Evolutionary conservation across 2,888 invertebrate genomes (phyloP), one percentile per base, ranked within the genome.

Genomic region (Beris chalybata): DNA sequence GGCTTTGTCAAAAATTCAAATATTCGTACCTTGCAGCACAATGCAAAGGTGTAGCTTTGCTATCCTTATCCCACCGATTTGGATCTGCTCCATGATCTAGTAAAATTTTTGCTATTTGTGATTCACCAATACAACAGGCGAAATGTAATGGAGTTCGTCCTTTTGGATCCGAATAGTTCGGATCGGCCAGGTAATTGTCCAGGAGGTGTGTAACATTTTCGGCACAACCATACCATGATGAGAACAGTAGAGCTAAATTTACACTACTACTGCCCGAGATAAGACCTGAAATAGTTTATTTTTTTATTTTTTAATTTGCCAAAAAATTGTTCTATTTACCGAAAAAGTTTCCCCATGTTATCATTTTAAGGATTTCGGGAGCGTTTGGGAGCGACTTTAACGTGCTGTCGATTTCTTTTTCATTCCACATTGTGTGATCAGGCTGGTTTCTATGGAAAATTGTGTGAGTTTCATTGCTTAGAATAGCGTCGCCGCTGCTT

Each of bases 91-190:
- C 88, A 63, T 85, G 78, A 63, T 87, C 85, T 44, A 95, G 77
- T 54, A 95, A 81, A 47, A 90, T 81, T 74, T 85, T 86, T 3
- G 89, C 84, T 69, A 91, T 90, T 69, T 88, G 87, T 48, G 86
- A 83, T 72, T 88, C 89, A 22, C 91, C 91, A 12, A 88, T 85
- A 77, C 89, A 87, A 67, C 92, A 89, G 57, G 93, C 91, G 71
- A 93, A 84, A 79, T 95, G 95, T 22, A 95, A 77, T 0, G 89
- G 84, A 0, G 88, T 87, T 71, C 88, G 86, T 72, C 91, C 91
- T 65, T 83, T 84, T 31, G 82, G 82, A 75, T 94, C 94, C 43
- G 81, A 78, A 9, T 83, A 83, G 71, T 90, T 86, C 13, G 89
- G 84, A 74, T 87, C 83, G 3, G 87, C 86, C 29, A 74, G 72